Conservation (phyloP, 2,888 invertebrate species). For the Laspeyria flexula region DNA sequence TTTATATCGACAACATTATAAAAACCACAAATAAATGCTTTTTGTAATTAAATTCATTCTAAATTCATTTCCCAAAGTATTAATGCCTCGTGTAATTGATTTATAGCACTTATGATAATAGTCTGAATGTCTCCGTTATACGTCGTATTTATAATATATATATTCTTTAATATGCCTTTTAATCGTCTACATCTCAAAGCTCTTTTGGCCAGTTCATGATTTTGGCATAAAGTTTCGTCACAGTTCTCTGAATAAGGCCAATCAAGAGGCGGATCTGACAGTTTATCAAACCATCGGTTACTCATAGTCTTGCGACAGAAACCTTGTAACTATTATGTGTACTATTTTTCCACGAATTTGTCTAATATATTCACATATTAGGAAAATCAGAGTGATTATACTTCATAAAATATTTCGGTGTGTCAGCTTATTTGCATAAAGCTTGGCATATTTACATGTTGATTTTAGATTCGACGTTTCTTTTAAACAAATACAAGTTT, state of each 20-base stretch:
- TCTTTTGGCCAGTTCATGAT: constrained; percentile 23
- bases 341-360: not conserved
- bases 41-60: not conserved
- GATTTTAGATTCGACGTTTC: too few relatives aligned
- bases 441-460: too few relatives aligned
- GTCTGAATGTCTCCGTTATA: too few relatives aligned
- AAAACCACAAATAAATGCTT: too few relatives aligned
- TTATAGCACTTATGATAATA: not conserved
- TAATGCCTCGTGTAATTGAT: not conserved
- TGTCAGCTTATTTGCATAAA: too few relatives aligned
- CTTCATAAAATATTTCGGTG: too few relatives aligned
- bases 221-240: constrained; percentile 53
- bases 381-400: too few relatives aligned
- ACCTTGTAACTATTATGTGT: constrained; percentile 38
- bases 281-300: constrained; percentile 52
- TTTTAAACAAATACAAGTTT: too few relatives aligned
- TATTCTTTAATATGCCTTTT: too few relatives aligned
- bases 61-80: not conserved
- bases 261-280: constrained; percentile 65
- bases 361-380: not conserved
- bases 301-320: constrained; percentile 59
- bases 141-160: too few relatives aligned
- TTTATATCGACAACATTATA: constrained; percentile 5
- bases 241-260: constrained; percentile 60
- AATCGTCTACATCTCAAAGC: constrained; percentile 11